Evolutionary conservation across 2,888 invertebrate genomes (phyloP).

Genomic region (Loripinus fragilis): DNA sequence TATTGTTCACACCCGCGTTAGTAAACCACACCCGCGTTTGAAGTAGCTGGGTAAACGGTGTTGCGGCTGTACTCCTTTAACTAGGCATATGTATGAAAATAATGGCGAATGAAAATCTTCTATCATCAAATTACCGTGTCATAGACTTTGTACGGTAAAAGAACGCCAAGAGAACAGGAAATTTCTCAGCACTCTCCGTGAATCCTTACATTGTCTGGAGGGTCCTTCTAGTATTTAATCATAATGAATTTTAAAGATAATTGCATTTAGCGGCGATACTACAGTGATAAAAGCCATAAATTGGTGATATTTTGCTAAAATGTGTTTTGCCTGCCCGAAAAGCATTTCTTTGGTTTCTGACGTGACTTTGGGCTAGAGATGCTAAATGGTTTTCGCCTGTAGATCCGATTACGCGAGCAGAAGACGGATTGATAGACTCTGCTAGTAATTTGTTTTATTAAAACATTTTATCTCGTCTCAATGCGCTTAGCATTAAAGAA

Average conservation of each 20-base stretch:
- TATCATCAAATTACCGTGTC: no score
- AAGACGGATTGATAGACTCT: slow-evolving; percentile 19
- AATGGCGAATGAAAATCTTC: no score
- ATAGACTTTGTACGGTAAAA: slow-evolving; percentile 2
- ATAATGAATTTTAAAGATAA: slow-evolving; percentile 29
- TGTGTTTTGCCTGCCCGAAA: slow-evolving; percentile 52
- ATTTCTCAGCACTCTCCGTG: background rate
- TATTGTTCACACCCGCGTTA: no score
- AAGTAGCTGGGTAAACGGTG: no score
- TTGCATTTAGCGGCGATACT: slow-evolving; percentile 22
- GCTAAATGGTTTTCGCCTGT: slow-evolving; percentile 22
- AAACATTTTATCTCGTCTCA: slow-evolving; percentile 22
- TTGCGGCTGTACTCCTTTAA: no score
- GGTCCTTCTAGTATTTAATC: slow-evolving; percentile 21
- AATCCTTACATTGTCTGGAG: slow-evolving; percentile 19
- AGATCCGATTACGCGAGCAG: slow-evolving; percentile 19
- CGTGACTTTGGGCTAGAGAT: slow-evolving; percentile 41
- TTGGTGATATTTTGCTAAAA: slow-evolving; percentile 49
- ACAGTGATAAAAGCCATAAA: slow-evolving; percentile 39
- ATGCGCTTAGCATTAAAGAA: slow-evolving; percentile 21
- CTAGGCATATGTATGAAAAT: no score
- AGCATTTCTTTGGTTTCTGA: slow-evolving; percentile 47
- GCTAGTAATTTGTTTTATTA: slow-evolving; percentile 20
- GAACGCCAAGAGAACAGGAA: background rate
- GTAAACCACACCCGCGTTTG: no score